Evolutionary conservation across 1,140 invertebrate genomes (phyloP).

Genomic region (Drosophila rhopaloa): DNA sequence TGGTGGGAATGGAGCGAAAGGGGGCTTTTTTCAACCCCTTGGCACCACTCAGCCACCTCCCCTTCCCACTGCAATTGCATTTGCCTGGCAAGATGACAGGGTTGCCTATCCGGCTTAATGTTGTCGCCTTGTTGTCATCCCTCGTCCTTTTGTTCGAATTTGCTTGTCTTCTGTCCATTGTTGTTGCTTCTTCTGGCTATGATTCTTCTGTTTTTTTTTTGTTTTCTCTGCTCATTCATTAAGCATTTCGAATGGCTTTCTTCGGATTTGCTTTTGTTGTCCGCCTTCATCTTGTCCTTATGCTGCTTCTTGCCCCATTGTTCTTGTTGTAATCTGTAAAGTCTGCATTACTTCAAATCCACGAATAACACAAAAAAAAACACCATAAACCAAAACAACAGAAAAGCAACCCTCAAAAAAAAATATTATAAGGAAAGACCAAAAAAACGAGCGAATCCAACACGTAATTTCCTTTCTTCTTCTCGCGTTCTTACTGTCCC

Average conservation of each 20-base stretch:
- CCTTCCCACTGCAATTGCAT: slow-evolving; percentile 6
- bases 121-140: slow-evolving; percentile 24
- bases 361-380: slow-evolving; percentile 37
- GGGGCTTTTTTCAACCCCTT: not conserved
- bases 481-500: not conserved
- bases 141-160: slow-evolving; percentile 19
- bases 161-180: slow-evolving; percentile 24
- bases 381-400: slow-evolving; percentile 20
- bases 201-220: slow-evolving; percentile 3
- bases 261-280: slow-evolving; percentile 42
- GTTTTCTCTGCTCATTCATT: slow-evolving; percentile 53
- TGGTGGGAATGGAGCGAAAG: not conserved
- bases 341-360: slow-evolving; percentile 79
- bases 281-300: slow-evolving; percentile 14
- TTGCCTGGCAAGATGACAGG: slow-evolving; percentile 19
- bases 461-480: slow-evolving; percentile 68
- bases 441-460: slow-evolving; percentile 35
- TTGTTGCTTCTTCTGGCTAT: slow-evolving; percentile 8
- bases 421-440: slow-evolving; percentile 28
- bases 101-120: slow-evolving; percentile 35
- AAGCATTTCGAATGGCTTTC: slow-evolving; percentile 38
- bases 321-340: slow-evolving; percentile 72
- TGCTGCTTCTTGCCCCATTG: slow-evolving; percentile 21
- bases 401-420: slow-evolving; percentile 41
- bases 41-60: not conserved